Evolutionary conservation across 2,113 vertebrate genomes (phyloP).

Genomic region (Mesitornis unicolor): DNA sequence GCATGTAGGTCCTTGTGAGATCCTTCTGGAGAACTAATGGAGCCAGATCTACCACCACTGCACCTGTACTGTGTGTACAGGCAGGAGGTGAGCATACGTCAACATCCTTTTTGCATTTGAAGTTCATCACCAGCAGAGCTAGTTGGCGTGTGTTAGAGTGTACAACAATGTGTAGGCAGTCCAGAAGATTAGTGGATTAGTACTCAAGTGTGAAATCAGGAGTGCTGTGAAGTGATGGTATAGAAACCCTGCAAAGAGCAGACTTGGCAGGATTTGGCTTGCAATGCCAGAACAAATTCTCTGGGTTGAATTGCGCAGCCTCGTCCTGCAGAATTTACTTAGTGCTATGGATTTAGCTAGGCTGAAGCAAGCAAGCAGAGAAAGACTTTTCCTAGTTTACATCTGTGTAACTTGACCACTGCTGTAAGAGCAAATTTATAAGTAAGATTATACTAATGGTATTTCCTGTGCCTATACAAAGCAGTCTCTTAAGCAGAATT

Average conservation of each 20-base stretch:
- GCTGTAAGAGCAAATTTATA: neutral
- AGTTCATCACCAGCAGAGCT: neutral
- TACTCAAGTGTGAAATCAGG: slow-evolving; percentile 36
- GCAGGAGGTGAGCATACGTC: neutral
- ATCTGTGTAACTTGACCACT: neutral
- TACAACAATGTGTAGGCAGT: slow-evolving; percentile 1
- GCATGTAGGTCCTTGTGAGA: neutral
- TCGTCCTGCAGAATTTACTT: neutral
- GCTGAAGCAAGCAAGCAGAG: neutral
- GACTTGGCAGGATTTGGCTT: slow-evolving; percentile 1
- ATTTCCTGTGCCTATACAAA: neutral
- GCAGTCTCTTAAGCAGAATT: neutral
- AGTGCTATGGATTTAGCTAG: neutral
- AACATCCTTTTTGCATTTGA: neutral
- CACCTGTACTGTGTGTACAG: neutral
- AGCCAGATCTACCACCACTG: neutral
- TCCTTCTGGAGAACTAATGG: neutral
- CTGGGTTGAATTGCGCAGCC: neutral
- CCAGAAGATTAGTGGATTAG: slow-evolving; percentile 38
- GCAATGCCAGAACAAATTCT: neutral
- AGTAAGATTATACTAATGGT: neutral
- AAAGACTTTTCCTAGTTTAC: neutral
- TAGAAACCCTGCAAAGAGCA: slow-evolving; percentile 20
- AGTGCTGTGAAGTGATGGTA: neutral
- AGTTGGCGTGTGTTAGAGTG: neutral